Conservation (phyloP, 2,797 vertebrate species). For the Sparus aurata region DNA sequence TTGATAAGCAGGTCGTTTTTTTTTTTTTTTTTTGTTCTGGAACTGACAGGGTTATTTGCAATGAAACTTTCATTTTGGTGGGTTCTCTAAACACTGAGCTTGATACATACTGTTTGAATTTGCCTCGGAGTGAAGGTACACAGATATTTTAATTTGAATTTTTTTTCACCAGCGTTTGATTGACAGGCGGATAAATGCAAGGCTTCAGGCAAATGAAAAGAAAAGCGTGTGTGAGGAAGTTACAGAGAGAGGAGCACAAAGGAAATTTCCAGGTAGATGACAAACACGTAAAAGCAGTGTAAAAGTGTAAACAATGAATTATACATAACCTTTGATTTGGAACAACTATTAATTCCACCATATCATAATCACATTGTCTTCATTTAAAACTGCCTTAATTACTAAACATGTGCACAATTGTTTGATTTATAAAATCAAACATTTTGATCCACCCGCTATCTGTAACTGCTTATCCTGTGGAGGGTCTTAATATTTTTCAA, state of each 20-base stretch:
- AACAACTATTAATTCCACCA: background rate
- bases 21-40: slow-evolving; percentile 21
- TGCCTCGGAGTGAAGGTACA: slow-evolving; percentile 64
- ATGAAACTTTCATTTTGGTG: slow-evolving; percentile 45
- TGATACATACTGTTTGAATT: slow-evolving; percentile 53
- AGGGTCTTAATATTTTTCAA: too few relatives aligned
- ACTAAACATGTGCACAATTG: background rate
- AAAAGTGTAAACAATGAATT: slow-evolving; percentile 31
- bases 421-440: slow-evolving; percentile 1
- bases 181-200: slow-evolving; percentile 69
- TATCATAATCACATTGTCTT: background rate
- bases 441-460: too few relatives aligned
- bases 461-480: too few relatives aligned
- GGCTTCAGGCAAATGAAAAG: slow-evolving; percentile 59
- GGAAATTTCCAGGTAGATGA: slow-evolving; percentile 25
- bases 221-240: background rate
- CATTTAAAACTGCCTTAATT: background rate
- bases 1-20: slow-evolving; percentile 57
- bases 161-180: slow-evolving; percentile 49
- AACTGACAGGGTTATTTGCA: slow-evolving; percentile 57
- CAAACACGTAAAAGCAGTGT: slow-evolving; percentile 23
- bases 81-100: slow-evolving; percentile 55
- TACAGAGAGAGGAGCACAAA: slow-evolving; percentile 18
- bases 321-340: slow-evolving; percentile 24
- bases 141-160: slow-evolving; percentile 63